phyloP scores from a whole-genome alignment of 2,888 invertebrate genomes.

The Cotesia congregata region DNA sequence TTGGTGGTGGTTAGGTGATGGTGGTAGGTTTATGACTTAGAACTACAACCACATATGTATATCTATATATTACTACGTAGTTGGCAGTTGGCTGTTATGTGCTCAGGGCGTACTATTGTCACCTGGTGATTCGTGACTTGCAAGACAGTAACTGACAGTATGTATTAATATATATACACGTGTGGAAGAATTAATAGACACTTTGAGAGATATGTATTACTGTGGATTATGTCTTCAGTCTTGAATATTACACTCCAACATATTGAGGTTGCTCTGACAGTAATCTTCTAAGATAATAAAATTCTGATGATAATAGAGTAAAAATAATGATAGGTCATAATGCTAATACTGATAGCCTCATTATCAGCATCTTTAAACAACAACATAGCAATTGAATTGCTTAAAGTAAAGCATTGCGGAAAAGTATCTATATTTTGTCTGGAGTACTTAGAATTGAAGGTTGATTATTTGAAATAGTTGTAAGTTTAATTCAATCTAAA shows the following conservation, averaged over 20 bases:
- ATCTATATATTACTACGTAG: not conserved
- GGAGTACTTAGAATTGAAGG: not conserved
- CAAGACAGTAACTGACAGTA: slow-evolving; percentile 29
- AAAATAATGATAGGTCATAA: not conserved
- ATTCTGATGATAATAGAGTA: not conserved
- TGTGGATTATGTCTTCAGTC: slow-evolving; percentile 1
- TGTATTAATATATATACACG: slow-evolving; percentile 2
- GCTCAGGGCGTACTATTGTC: slow-evolving; percentile 31
- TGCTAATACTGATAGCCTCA: not conserved
- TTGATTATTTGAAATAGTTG: slow-evolving; percentile 1
- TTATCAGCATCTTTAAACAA: not conserved
- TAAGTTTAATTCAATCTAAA: not conserved
- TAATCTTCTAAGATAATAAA: not conserved
- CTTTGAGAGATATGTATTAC: slow-evolving; percentile 4
- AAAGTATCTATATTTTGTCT: not conserved
- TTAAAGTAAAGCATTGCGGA: not conserved
- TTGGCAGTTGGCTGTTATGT: slow-evolving; percentile 1
- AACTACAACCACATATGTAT: not conserved
- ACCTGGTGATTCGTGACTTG: slow-evolving; percentile 20
- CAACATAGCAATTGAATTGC: not conserved
- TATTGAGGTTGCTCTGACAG: slow-evolving; percentile 12
- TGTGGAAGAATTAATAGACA: slow-evolving; percentile 34
- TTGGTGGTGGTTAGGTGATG: not conserved
- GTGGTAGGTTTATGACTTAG: slow-evolving; percentile 15
- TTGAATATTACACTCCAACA: not conserved